Conservation (phyloP, 1,140 invertebrate species). For the Dysdera silvatica region DNA sequence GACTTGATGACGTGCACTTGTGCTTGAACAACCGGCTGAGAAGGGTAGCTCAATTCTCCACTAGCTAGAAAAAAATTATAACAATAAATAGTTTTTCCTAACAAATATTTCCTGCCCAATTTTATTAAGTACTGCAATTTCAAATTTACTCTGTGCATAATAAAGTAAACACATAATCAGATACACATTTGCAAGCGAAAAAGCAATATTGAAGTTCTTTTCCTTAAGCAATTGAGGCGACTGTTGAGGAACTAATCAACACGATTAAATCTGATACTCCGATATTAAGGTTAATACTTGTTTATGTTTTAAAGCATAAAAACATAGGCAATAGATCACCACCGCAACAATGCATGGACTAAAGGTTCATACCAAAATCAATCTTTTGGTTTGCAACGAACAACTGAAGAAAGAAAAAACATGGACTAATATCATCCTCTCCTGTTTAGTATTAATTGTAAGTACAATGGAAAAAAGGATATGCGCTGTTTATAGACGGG, state of each 20-base stretch:
- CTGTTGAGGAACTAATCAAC: background rate
- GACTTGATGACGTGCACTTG: slow-evolving; percentile 62
- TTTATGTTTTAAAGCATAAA: too few species aligned
- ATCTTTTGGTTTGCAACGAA: background rate
- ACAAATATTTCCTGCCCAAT: too few species aligned
- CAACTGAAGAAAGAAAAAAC: slow-evolving; percentile 12
- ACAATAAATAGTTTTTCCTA: background rate
- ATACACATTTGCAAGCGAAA: background rate
- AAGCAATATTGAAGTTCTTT: background rate
- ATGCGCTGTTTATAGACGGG: background rate
- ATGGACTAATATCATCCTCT: too few species aligned
- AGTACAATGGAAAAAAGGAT: background rate
- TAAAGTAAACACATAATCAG: slow-evolving; percentile 5
- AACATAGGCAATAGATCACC: too few species aligned
- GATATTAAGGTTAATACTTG: too few species aligned
- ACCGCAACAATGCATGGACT: too few species aligned
- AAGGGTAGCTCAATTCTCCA: slow-evolving; percentile 41
- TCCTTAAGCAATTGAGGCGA: background rate
- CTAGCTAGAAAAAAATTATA: slow-evolving; percentile 13
- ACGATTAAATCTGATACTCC: too few species aligned
- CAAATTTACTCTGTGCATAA: too few species aligned
- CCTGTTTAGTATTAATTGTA: slow-evolving; percentile 2
- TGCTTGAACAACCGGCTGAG: slow-evolving; percentile 65
- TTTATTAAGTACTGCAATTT: too few species aligned
- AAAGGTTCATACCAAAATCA: too few species aligned